These are phyloP conservation scores for Gonioctena quinquepunctata DNA, from an alignment of 1,140 invertebrate species.

Conservation along the genomic window DNA sequence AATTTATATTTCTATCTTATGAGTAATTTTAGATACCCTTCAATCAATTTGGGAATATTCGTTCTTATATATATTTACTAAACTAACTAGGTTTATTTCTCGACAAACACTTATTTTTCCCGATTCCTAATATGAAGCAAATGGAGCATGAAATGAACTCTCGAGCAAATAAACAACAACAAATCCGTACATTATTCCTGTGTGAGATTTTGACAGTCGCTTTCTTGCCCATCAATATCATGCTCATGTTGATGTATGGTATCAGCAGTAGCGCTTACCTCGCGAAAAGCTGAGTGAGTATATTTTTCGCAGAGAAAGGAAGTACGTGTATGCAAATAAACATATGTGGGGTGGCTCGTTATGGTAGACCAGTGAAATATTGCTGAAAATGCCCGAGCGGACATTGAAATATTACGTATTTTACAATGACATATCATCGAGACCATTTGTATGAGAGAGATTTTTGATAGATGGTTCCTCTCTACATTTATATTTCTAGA, in stretches of 20 bases:
- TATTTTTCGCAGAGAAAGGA: constrained; percentile 51
- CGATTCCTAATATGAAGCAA: no score
- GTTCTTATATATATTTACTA: no score
- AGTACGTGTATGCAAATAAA: constrained; percentile 52
- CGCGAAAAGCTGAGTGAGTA: constrained; percentile 48
- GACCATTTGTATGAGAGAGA: constrained; percentile 49
- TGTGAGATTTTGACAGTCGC: constrained; percentile 49
- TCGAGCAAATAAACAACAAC: constrained; percentile 42
- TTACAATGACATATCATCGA: constrained; percentile 53
- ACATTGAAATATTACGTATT: constrained; percentile 54
- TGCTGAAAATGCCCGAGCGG: constrained; percentile 45
- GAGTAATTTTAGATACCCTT: no score
- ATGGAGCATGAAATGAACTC: constrained; percentile 20
- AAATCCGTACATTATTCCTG: constrained; percentile 49
- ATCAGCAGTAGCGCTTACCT: constrained; percentile 33
- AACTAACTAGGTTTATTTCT: no score
- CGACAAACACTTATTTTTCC: no score
- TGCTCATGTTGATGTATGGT: constrained; percentile 39
- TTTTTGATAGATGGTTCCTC: constrained; percentile 49
- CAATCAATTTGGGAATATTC: no score
- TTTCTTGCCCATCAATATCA: constrained; percentile 51
- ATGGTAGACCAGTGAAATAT: constrained; percentile 54
- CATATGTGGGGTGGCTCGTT: constrained; percentile 46
- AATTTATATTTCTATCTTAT: no score
- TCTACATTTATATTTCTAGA: constrained; percentile 16